phyloP scores from a whole-genome alignment of 23 tunicate genomes.

The Pegea sp. region DNA sequence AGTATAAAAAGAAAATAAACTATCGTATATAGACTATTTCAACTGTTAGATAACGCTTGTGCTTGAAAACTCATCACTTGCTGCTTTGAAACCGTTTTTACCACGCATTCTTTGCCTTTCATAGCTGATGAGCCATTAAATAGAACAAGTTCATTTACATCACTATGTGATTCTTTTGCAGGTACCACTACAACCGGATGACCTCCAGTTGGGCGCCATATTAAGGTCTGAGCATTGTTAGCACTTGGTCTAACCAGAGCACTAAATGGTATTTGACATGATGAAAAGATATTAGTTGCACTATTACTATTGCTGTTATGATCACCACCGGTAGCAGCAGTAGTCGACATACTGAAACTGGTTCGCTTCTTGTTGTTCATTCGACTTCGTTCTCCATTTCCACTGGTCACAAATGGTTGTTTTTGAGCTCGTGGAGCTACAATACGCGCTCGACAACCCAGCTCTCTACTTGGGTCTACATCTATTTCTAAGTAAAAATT shows the following conservation, averaged over 20 bases:
- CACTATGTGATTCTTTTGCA: conserved; percentile 81
- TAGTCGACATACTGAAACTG: too few relatives aligned
- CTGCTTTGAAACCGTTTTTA: conserved; percentile 50
- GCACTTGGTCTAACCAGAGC: conserved; percentile 92
- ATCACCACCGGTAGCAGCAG: too few relatives aligned
- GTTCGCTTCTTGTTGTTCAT: conserved; percentile 15
- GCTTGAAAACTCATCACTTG: conserved; percentile 23
- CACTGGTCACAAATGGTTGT: conserved; percentile 48
- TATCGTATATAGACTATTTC: too few relatives aligned
- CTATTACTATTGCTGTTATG: conserved; percentile 64
- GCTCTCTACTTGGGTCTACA: conserved; percentile 76
- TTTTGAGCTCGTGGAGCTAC: conserved; percentile 61
- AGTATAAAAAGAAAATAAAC: too few relatives aligned
- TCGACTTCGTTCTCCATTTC: conserved; percentile 18
- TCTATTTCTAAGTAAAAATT: conserved; percentile 84
- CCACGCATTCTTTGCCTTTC: conserved; percentile 63
- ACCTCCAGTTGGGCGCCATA: conserved; percentile 77
- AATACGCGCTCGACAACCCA: conserved; percentile 57
- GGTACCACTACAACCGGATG: conserved; percentile 67
- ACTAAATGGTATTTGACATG: conserved; percentile 59
- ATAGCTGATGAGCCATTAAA: conserved; percentile 69
- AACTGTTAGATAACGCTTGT: too few relatives aligned
- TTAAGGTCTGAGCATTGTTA: conserved; percentile 87
- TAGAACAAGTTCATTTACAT: conserved; percentile 50
- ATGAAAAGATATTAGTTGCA: too few relatives aligned